Percentiles rank a stretch among this genome's conserved stretches.
These are phyloP conservation scores for Papilio machaon DNA, from an alignment of 1,140 invertebrate species.

Conservation along the genomic window DNA sequence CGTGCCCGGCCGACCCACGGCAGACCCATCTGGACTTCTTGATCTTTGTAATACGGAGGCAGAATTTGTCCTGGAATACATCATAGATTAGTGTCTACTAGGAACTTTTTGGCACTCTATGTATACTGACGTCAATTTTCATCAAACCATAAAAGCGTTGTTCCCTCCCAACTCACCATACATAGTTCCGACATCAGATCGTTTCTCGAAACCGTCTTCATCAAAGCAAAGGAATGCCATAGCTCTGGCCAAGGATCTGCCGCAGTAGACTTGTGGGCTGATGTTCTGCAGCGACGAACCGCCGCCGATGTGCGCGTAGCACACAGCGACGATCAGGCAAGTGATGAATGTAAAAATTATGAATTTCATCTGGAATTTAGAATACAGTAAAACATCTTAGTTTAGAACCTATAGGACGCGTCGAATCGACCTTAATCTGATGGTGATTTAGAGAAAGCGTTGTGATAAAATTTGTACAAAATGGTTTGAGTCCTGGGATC, in stretches of 20 bases:
- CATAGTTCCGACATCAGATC: constrained; percentile 52
- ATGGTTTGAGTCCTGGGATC: not conserved
- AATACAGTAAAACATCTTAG: not conserved
- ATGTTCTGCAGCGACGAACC: constrained; percentile 45
- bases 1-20: constrained; percentile 58
- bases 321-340: constrained; percentile 42
- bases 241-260: constrained; percentile 53
- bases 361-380: constrained; percentile 52
- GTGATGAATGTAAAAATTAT: constrained; percentile 36
- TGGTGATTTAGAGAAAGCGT: not conserved
- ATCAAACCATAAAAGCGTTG: not conserved
- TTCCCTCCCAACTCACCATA: constrained; percentile 51
- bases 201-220: constrained; percentile 47
- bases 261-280: constrained; percentile 58
- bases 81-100: not conserved
- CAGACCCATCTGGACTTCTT: constrained; percentile 48
- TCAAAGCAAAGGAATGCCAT: constrained; percentile 56
- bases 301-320: constrained; percentile 55
- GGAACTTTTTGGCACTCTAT: no score
- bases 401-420: not conserved
- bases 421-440: not conserved
- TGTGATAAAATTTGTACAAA: not conserved
- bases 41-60: constrained; percentile 56
- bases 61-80: constrained; percentile 54
- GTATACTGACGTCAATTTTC: not conserved